Base-by-base conservation (phyloP, 2,113 vertebrate species). In the Hippocampus barbouri region DNA sequence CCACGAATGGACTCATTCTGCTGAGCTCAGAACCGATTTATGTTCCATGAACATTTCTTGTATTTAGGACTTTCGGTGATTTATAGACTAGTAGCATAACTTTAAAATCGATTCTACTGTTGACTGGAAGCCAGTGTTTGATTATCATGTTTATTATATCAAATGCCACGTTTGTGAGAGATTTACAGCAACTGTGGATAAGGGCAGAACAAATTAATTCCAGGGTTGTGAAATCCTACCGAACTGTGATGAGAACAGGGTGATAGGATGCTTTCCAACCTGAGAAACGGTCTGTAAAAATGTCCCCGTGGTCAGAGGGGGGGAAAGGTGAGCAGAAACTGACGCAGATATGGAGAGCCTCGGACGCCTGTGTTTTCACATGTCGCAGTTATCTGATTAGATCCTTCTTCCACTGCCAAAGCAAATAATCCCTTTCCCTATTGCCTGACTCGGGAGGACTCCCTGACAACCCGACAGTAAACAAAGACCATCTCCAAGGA, bases 381-480 rank as follows among this genome's bases (percentile, higher is more conserved):
- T 72, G 79, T 87, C 75, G 73, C 69, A 66, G 79, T 86, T 86
- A 90, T 92, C 80, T 92, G 89, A 93, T 93, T 89, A 87, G 83
- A 85, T 56, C 47, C 77, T 75, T 86, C 71, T 80, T 82, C 77
- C 82, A 68, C 66, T 73, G 90, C 91, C 90, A 93, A 93, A 83
- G 80, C 82, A 93, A 93, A 93, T 88, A 91, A 86, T 71, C 69
- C 81, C 72, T 80, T 90, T 91, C 91, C 90, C 86, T 85, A 90
- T 87, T 90, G 84, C 80, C 78, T 71, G 79, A 85, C 62, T 75
- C 63, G 57, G 80, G 84, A 82, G 80, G 85, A 88, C 87, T 89
- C 90, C 92, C 88, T 93, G 90, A 90, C 91, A 92, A 92, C 92
- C 82, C 18, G n/a, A 41, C 69, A 53, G 84, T 87, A 93, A 93